Evolutionary conservation across 2,797 vertebrate species (phyloP), one percentile per base, ranked within the genome.

Genomic region (Lepus townsendii): DNA sequence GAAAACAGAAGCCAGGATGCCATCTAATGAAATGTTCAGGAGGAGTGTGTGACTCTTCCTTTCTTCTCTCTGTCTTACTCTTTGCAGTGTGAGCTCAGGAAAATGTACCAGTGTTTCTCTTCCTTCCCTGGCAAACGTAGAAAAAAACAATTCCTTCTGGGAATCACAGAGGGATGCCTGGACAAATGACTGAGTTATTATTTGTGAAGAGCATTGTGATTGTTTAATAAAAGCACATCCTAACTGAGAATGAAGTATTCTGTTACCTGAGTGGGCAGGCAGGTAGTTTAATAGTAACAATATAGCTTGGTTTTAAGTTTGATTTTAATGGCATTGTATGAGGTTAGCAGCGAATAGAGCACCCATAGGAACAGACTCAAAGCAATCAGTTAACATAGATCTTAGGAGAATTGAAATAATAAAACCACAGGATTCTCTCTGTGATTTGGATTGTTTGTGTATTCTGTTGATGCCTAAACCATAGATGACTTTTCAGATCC

Each of bases 101-200:
- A 95, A 96, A 92, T 30, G 20, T 38, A 12, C 2, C 30, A 35
- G 16, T 57, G 27, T 73, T 91, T 88, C 42, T 77, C 69, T 66
- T 91, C n/a, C 17, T 86, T 16, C 4, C 4, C 5, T 66, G 68
- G 73, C 42, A 90, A 78, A 89, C 8, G 69, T 32, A 68, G n/a
- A 88, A 86, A 92, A 57, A 57, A 94, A 69, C 19, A 93, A 71
- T 66, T 65, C 12, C 66, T 73, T 85, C 20, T 63, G 93, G 72
- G 42, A 93, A 50, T 30, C 87, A 88, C 50, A 86, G 87, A 96
- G 27, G 52, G 78, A 88, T 96, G 63, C 10, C 76, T 68, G 72
- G 57, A 8, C 22, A 95, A 96, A 83, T 94, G 73, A 96, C 94
- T 88, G 75, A 96, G 63, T 83, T 97, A 95, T 88, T 94, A 95